Percentiles rank a stretch among this genome's conserved stretches.
Conservation (phyloP, 2,797 vertebrate genomes). For the Helarctos malayanus region DNA sequence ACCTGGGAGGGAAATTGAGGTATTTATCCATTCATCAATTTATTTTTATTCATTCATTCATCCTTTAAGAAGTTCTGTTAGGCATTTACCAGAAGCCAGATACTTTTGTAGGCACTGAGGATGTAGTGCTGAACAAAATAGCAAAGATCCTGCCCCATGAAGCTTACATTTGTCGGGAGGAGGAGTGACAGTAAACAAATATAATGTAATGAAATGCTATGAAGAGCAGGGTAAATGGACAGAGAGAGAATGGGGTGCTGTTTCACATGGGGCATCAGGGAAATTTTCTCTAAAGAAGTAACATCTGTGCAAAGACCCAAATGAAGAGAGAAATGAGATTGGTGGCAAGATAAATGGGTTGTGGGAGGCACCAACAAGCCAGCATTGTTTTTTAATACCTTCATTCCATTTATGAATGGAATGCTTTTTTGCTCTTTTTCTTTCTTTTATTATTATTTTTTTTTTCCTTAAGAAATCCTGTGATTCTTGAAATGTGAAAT, state of each 20-base stretch:
- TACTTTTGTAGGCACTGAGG: neutral
- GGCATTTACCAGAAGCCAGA: neutral
- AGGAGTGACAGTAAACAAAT: neutral
- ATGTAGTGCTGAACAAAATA: neutral
- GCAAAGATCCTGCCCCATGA: neutral
- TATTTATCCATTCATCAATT: neutral
- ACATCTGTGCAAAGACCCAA: neutral
- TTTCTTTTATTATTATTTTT: constrained; percentile 69
- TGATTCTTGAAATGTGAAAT: constrained; percentile 87
- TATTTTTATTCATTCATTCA: neutral
- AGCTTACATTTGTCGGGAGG: neutral
- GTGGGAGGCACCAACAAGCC: constrained; percentile 32
- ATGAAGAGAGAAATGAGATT: constrained; percentile 62
- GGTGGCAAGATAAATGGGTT: constrained; percentile 56
- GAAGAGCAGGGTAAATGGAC: neutral
- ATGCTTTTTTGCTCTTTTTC: constrained; percentile 75
- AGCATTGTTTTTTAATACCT: constrained; percentile 79
- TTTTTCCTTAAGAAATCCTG: constrained; percentile 77
- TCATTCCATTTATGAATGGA: constrained; percentile 85
- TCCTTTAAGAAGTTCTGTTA: neutral
- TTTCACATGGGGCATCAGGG: neutral
- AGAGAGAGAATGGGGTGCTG: neutral
- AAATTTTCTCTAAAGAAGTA: neutral
- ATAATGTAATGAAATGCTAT: neutral
- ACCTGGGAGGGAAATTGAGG: neutral